Conservation (phyloP, 2,113 vertebrate genomes). For the Scomber colias region DNA sequence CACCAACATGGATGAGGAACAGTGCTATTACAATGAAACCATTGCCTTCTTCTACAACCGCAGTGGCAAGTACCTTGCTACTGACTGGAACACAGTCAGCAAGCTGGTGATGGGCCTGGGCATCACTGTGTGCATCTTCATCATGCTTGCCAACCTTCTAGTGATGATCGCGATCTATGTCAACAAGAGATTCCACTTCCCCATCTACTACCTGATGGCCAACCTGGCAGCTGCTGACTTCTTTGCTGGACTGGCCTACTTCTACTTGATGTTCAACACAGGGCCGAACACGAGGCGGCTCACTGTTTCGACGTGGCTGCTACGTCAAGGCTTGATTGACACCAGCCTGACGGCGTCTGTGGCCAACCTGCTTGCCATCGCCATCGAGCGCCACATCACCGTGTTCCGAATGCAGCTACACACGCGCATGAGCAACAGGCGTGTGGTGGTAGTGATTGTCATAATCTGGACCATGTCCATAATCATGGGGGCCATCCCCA, state of each 20-base stretch:
- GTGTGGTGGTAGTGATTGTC: slow-evolving; percentile 97
- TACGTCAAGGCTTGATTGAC: slow-evolving; percentile 98
- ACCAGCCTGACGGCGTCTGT: slow-evolving; percentile 98
- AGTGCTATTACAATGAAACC: slow-evolving; percentile 99
- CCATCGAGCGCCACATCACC: slow-evolving; percentile 98
- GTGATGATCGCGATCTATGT: slow-evolving; percentile 99
- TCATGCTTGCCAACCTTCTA: slow-evolving; percentile 98
- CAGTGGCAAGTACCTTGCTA: slow-evolving; percentile 93
- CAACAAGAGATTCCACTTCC: slow-evolving; percentile 98
- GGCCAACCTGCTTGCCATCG: slow-evolving; percentile 96
- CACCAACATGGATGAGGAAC: slow-evolving; percentile 85
- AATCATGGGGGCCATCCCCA: slow-evolving; percentile 97
- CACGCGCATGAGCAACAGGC: slow-evolving; percentile 97
- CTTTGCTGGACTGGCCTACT: slow-evolving; percentile 98
- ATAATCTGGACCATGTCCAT: slow-evolving; percentile 99
- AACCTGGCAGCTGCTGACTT: slow-evolving; percentile 99
- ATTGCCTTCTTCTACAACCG: slow-evolving; percentile 99
- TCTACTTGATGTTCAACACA: slow-evolving; percentile 99
- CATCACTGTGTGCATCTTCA: slow-evolving; percentile 99
- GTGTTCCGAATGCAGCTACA: slow-evolving; percentile 99
- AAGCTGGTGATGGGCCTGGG: slow-evolving; percentile 98
- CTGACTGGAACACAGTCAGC: slow-evolving; percentile 96
- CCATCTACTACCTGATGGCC: slow-evolving; percentile 99
- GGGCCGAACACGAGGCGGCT: slow-evolving; percentile 96
- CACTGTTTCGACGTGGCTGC: slow-evolving; percentile 96